These are phyloP conservation scores for Horisme vitalbata DNA, from an alignment of 2,888 invertebrate species.

Conservation along the genomic window DNA sequence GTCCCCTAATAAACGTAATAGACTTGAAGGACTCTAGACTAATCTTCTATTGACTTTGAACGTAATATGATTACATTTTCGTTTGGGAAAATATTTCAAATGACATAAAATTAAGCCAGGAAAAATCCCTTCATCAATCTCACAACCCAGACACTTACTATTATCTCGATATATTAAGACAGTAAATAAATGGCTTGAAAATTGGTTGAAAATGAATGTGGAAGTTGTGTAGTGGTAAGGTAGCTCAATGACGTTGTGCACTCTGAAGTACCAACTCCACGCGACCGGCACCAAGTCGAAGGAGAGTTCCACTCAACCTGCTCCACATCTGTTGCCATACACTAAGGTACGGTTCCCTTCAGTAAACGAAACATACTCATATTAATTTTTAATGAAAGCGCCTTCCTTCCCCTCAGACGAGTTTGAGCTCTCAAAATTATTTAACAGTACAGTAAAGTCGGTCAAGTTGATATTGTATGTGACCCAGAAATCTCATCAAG, in stretches of 20 bases:
- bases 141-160: not conserved
- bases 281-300: slow-evolving; percentile 32
- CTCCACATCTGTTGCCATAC: slow-evolving; percentile 46
- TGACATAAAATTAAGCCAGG: no score
- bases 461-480: slow-evolving; percentile 25
- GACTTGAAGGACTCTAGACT: no score
- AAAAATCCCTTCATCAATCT: not conserved
- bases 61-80: no score
- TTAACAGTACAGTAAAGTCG: slow-evolving; percentile 19
- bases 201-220: not conserved
- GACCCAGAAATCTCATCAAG: slow-evolving; percentile 36
- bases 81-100: no score
- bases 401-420: slow-evolving; percentile 31
- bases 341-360: slow-evolving; percentile 36
- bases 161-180: no score
- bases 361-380: slow-evolving; percentile 45
- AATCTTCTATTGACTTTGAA: no score
- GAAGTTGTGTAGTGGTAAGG: slow-evolving; percentile 6
- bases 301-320: slow-evolving; percentile 49
- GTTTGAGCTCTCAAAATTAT: slow-evolving; percentile 34
- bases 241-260: slow-evolving; percentile 16
- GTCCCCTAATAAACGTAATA: not conserved
- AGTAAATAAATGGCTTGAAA: not conserved
- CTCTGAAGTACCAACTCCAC: slow-evolving; percentile 10
- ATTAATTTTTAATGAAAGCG: slow-evolving; percentile 62